phyloP scores from a whole-genome alignment of 1,140 invertebrate genomes.

The Drosophila orosa region DNA sequence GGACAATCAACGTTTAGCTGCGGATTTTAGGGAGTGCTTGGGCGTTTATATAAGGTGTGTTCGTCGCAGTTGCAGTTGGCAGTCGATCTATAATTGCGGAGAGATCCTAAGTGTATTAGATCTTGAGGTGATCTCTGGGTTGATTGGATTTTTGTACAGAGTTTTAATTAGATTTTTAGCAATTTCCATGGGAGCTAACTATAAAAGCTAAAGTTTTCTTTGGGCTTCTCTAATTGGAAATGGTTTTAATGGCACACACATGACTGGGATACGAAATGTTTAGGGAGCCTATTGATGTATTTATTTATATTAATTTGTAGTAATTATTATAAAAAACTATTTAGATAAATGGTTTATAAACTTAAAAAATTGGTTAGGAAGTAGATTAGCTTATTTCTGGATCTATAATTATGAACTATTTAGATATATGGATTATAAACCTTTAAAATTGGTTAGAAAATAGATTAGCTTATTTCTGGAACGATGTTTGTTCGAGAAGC shows the following conservation, averaged over 20 bases:
- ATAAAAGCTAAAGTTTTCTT: background rate
- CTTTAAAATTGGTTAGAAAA: background rate
- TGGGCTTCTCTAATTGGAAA: slow-evolving; percentile 6
- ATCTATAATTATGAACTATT: too few relatives aligned
- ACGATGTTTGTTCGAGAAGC: too few relatives aligned
- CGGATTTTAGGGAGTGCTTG: slow-evolving; percentile 42
- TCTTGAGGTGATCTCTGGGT: slow-evolving; percentile 28
- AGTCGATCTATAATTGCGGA: slow-evolving; percentile 34
- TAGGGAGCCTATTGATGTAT: background rate
- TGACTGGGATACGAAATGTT: background rate
- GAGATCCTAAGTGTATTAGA: slow-evolving; percentile 16
- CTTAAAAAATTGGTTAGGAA: background rate
- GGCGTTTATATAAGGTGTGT: slow-evolving; percentile 46
- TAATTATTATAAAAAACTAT: background rate
- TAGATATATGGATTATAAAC: too few relatives aligned
- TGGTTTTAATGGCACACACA: background rate
- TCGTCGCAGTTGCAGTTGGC: slow-evolving; percentile 22
- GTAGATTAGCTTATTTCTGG: background rate
- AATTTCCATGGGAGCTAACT: slow-evolving; percentile 4
- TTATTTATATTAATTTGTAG: background rate
- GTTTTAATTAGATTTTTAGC: slow-evolving; percentile 29
- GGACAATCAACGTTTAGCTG: slow-evolving; percentile 33
- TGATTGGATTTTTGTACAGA: slow-evolving; percentile 25
- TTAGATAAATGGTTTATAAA: background rate
- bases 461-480: background rate